phyloP scores from a whole-genome alignment of 2,113 vertebrate species.

The Mesocricetus auratus region DNA sequence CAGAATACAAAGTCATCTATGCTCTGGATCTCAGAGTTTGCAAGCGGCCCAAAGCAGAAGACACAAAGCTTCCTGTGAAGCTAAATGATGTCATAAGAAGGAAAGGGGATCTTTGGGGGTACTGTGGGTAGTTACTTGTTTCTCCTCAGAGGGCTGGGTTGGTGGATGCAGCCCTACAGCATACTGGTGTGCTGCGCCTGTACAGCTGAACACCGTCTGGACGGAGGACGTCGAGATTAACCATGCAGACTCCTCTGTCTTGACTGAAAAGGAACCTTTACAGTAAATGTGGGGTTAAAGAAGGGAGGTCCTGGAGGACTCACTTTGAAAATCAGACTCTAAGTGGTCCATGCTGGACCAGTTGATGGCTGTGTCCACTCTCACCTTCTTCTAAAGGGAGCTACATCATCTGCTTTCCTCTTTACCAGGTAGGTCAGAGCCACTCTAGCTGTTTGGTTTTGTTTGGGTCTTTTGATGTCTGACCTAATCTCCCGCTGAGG shows the following conservation, averaged over 20 bases:
- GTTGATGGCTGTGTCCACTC: neutral
- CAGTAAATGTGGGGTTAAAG: neutral
- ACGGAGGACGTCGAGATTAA: too few species aligned
- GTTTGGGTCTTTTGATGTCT: conserved; percentile 10
- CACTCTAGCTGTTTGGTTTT: neutral
- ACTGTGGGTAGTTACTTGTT: neutral
- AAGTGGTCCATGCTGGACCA: neutral
- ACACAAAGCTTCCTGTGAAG: neutral
- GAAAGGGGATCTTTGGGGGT: neutral
- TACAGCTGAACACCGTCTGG: too few species aligned
- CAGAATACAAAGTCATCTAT: neutral
- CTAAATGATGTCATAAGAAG: neutral
- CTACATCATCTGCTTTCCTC: neutral
- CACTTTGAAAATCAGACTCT: conserved; percentile 2
- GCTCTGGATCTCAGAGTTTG: neutral
- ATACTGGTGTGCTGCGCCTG: too few species aligned
- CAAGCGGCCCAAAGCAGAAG: conserved; percentile 30
- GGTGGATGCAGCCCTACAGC: neutral
- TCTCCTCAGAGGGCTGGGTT: neutral
- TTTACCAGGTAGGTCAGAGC: conserved; percentile 42
- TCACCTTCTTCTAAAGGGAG: neutral
- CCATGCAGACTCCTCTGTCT: too few species aligned
- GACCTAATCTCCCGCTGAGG: conserved; percentile 23
- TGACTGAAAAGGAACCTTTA: too few species aligned
- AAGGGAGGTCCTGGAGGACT: neutral